Percentiles rank a stretch among this genome's conserved stretches.
Evolutionary conservation across 2,113 vertebrate species (phyloP).

Genomic region (Eptatretus burgeri): DNA sequence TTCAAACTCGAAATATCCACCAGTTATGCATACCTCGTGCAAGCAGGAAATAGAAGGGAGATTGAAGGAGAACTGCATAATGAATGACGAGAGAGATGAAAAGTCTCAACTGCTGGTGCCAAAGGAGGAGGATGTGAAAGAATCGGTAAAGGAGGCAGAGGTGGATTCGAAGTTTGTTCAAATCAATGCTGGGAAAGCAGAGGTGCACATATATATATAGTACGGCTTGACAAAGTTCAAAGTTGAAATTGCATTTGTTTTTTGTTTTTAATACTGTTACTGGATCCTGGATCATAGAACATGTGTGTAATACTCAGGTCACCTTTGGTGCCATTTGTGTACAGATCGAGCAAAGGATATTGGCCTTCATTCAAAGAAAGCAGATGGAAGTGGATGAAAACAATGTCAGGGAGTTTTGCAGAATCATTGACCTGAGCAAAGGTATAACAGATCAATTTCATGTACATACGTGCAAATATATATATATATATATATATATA

Average conservation of each 20-base stretch:
- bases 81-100: too few relatives aligned
- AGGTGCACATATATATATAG: slow-evolving; percentile 29
- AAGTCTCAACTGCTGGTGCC: too few relatives aligned
- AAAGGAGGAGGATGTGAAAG: too few relatives aligned
- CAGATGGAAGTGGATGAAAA: slow-evolving; percentile 99
- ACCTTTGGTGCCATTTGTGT: slow-evolving; percentile 17
- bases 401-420: slow-evolving; percentile 98
- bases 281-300: neutral
- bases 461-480: too few relatives aligned
- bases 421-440: slow-evolving; percentile 99
- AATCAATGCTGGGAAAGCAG: slow-evolving; percentile 73
- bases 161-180: slow-evolving; percentile 54
- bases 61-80: too few relatives aligned
- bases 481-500: too few relatives aligned
- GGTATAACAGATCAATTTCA: slow-evolving; percentile 18
- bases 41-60: too few relatives aligned
- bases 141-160: slow-evolving; percentile 4
- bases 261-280: neutral
- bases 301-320: neutral
- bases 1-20: too few relatives aligned
- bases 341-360: slow-evolving; percentile 95
- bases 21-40: too few relatives aligned
- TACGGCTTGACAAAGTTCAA: neutral
- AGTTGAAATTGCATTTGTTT: too few relatives aligned
- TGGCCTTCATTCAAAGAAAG: slow-evolving; percentile 98